Evolutionary conservation across 2,113 vertebrate species (phyloP), one percentile per base, ranked within the genome.

Genomic region (Chauna torquata): DNA sequence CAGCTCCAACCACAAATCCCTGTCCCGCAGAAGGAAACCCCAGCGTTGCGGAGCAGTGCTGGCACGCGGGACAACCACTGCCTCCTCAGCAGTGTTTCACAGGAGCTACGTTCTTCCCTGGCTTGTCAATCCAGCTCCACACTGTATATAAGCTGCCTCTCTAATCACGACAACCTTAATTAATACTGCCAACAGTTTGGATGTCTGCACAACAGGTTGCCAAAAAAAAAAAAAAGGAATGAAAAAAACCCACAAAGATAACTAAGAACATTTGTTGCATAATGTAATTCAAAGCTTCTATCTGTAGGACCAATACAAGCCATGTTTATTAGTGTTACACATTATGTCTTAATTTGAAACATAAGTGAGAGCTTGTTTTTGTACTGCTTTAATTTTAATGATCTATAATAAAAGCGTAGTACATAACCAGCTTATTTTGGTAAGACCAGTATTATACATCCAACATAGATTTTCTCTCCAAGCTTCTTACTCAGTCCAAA

Each of bases 261-360:
- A 92, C 19, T 18, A 89, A 69, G 52, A 91, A 89, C 61, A 82
- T 96, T 87, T 96, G 81, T 47, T 92, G 70, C 27, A 55, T 68
- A 91, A 87, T 52, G 34, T 55, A 95, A 86, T 82, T 79, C 55
- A 89, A 78, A 82, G 16, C 40, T 92, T 83, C 42, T 62, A 25
- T 55, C 80, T 72, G 81, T 38, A 79, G 23, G 47, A 87, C 32
- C 42, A 64, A 78, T 38, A 91, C 25, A 75, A 82, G 28, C 40
- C 42, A 55, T 30, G 12, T 36, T 83, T 81, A 78, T 86, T 87
- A 89, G 72, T 36, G 34, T 57, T 52, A 47, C 61, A 64, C 27
- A 58, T 52, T 49, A 45, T 65, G 42, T n/a, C 50, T 71, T 88
- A 78, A 91, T 18, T 62, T 40, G 70, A 71, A 70, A 91, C 28